A percentile compares a stretch with the other conserved stretches of the same genome.
phyloP scores from a whole-genome alignment of 2,113 vertebrate species.

The Nyctibius bracteatus region DNA sequence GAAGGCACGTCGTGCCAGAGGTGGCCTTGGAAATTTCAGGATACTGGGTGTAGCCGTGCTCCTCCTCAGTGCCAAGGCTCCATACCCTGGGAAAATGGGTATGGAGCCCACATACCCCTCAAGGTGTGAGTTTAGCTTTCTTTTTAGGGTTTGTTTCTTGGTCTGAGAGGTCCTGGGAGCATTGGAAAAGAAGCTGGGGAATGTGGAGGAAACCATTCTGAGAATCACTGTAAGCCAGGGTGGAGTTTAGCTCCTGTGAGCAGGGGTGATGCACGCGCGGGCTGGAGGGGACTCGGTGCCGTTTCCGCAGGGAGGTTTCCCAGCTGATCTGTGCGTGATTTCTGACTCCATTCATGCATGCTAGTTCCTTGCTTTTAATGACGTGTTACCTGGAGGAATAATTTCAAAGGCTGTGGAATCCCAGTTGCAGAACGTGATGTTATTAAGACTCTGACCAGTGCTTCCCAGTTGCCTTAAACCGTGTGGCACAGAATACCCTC shows the following conservation, averaged over 20 bases:
- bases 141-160: background rate
- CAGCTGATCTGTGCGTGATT: background rate
- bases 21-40: background rate
- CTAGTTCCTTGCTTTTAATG: background rate
- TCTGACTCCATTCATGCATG: background rate
- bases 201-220: background rate
- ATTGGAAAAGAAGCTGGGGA: background rate
- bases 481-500: background rate
- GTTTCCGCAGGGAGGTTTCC: background rate
- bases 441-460: background rate
- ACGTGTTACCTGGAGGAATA: fast-evolving
- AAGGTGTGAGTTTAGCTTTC: background rate
- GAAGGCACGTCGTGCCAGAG: background rate
- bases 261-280: background rate
- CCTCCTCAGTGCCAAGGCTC: background rate
- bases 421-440: fast-evolving
- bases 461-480: background rate
- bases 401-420: background rate
- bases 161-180: background rate
- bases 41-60: background rate
- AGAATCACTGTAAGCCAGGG: background rate
- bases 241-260: background rate
- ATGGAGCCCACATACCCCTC: fast-evolving
- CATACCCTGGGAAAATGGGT: fast-evolving
- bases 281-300: background rate